Evolutionary conservation across 2,797 vertebrate species (phyloP).

Genomic region (Malurus splendens): DNA sequence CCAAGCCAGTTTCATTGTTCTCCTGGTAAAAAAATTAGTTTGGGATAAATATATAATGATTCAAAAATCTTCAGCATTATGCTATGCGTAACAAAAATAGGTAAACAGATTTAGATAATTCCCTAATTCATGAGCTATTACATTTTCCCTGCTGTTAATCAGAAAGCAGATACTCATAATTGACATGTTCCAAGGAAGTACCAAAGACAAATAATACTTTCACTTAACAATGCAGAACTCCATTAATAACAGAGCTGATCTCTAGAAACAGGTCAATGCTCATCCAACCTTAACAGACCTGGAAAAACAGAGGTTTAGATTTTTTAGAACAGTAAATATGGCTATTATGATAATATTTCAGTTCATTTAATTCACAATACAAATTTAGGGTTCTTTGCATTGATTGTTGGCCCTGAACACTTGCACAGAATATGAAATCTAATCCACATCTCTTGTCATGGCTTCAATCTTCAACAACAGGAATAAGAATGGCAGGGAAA

Average conservation of each 20-base stretch:
- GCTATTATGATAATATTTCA: not conserved
- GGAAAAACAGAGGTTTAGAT: not conserved
- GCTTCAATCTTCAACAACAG: not conserved
- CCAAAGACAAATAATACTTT: not conserved
- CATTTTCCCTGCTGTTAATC: not conserved
- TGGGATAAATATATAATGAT: constrained; percentile 4
- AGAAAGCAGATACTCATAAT: not conserved
- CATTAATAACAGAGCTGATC: not conserved
- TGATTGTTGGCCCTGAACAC: not conserved
- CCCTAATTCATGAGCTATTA: not conserved
- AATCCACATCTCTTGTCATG: not conserved
- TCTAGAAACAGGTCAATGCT: not conserved
- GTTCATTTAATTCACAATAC: not conserved
- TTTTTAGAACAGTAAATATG: not conserved
- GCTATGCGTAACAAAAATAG: not conserved
- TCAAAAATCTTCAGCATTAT: not conserved
- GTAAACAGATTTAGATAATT: not conserved
- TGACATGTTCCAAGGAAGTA: not conserved
- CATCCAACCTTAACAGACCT: fast-evolving
- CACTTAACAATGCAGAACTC: not conserved
- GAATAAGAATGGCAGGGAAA: not conserved
- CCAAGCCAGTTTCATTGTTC: constrained; percentile 93
- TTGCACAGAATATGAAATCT: not conserved
- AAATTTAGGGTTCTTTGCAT: not conserved
- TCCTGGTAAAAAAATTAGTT: constrained; percentile 78